Evolutionary conservation across 1,140 invertebrate species (phyloP), one percentile per base, ranked within the genome.

Genomic region (Trachymyrmex septentrionalis): DNA sequence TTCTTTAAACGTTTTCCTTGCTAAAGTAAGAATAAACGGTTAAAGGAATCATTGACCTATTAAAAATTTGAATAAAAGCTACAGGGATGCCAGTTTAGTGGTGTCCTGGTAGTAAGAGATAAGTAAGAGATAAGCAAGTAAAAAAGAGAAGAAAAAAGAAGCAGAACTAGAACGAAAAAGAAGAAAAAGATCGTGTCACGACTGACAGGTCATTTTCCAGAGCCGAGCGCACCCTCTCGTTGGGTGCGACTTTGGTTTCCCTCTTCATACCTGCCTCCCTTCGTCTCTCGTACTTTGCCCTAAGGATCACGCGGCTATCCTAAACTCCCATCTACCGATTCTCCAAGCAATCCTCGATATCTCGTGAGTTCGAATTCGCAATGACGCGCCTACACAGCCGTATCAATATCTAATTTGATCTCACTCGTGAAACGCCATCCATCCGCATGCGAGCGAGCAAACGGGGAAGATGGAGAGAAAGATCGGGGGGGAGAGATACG

Each of bases 191-290:
- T 91, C 91, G 92, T 93, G 91, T 91, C 93, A 90, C 90, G 92
- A 94, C 91, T 94, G 93, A 94, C 94, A 94, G 93, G 93, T 94
- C 93, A 94, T 94, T 94, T 94, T 94, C 93, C 93, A 91, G 93
- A 93, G 93, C 93, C 90, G 91, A 93, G 93, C 94, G 93, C 94
- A 92, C 92, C 91, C 93, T 91, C 92, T 92, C 91, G 88, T 90
- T 90, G 89, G 82, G 82, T 88, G 88, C 81, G 63, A 87, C 87
- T 89, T 78, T 73, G 84, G 87, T 73, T 88, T 84, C 81, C 69
- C 76, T 87, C 86, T 86, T 92, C 53, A 72, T 82, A 90, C 92
- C 92, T 92, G 84, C 88, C 69, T 90, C 73, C 88, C 91, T 84
- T 78, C 90, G 88, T 86, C 90, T 88, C 88, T 91, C 87, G 78